Evolutionary conservation across 2,113 vertebrate genomes (phyloP), one percentile per base, ranked within the genome.

Genomic region (Prionailurus bengalensis): DNA sequence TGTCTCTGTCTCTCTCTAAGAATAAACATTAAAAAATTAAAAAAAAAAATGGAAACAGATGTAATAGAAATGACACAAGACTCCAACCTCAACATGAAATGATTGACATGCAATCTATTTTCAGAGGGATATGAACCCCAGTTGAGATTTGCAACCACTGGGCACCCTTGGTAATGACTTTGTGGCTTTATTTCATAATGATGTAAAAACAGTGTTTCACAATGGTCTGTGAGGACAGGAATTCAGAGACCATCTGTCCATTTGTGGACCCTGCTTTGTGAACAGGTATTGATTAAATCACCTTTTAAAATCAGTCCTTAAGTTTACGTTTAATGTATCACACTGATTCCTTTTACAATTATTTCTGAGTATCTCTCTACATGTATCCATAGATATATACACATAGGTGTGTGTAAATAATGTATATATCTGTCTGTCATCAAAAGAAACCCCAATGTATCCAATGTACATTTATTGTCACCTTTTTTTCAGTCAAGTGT

Each of bases 291-390:
- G 66, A 31, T 23, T 10, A 19, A 53, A 27, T 42, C 36, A 63
- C 29, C 23, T 27, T 2, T 8, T 68, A 11, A 23, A 29, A 21
- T 15, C 4, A 15, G 15, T 6, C n/a, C 10, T 4, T 29, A 14
- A 14, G 5, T 3, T 42, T 23, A 4, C 1, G 0, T 19, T 51
- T 2, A 27, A 51, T 4, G 10, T 63, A 58, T 16, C 4, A 51
- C 21, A 5, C 2, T n/a, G 33, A 31, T 1, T 7, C 25, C 0
- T 3, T 6, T 3, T 25, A 16, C 39, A 4, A 33, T 29, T 9
- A 27, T 12, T 21, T 83, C 51, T n/a, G 70, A 8, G 19, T 31
- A 39, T 3, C 11, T 21, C 19, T 1, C 7, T 58, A 51, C 1
- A 12, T 42, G 3, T 33, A 10, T 48, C 48, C 19, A 61, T 8